Conservation (phyloP, 2,888 invertebrate genomes). For the Sinelater perroti region DNA sequence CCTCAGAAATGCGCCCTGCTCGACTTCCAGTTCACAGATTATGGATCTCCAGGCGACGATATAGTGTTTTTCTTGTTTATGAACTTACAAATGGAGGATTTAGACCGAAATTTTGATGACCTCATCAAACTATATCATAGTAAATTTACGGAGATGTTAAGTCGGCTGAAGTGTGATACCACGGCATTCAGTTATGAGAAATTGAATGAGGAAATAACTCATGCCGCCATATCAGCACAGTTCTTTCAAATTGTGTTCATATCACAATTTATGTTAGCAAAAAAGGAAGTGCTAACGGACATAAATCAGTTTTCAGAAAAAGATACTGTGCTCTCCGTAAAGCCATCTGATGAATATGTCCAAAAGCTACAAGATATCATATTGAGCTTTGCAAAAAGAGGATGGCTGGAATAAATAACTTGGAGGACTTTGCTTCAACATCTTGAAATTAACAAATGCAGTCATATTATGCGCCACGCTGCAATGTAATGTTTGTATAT, state of each 20-base stretch:
- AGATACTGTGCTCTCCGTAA: not conserved
- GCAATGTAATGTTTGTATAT: no score
- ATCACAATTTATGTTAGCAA: slow-evolving; percentile 57
- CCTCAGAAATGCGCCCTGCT: slow-evolving; percentile 59
- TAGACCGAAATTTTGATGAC: slow-evolving; percentile 58
- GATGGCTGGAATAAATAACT: slow-evolving; percentile 20
- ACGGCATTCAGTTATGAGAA: slow-evolving; percentile 55
- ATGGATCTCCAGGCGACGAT: slow-evolving; percentile 63
- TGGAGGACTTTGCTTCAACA: no score
- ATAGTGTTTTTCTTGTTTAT: slow-evolving; percentile 64
- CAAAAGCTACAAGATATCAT: not conserved
- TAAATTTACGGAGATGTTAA: slow-evolving; percentile 57
- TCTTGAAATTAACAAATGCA: no score
- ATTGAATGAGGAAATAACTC: slow-evolving; percentile 56
- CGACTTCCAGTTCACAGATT: slow-evolving; percentile 66
- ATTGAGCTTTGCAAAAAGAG: slow-evolving; percentile 4
- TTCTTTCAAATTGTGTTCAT: slow-evolving; percentile 59
- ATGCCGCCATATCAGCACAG: slow-evolving; percentile 52
- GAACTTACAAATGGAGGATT: slow-evolving; percentile 59
- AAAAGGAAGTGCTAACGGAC: slow-evolving; percentile 53
- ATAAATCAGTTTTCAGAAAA: slow-evolving; percentile 49
- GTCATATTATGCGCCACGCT: no score
- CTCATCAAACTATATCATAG: slow-evolving; percentile 63
- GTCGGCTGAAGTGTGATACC: slow-evolving; percentile 46
- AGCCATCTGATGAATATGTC: slow-evolving; percentile 3